These are phyloP conservation scores for Strigamia transsilvanica DNA, from an alignment of 2,888 invertebrate genomes.

Conservation along the genomic window DNA sequence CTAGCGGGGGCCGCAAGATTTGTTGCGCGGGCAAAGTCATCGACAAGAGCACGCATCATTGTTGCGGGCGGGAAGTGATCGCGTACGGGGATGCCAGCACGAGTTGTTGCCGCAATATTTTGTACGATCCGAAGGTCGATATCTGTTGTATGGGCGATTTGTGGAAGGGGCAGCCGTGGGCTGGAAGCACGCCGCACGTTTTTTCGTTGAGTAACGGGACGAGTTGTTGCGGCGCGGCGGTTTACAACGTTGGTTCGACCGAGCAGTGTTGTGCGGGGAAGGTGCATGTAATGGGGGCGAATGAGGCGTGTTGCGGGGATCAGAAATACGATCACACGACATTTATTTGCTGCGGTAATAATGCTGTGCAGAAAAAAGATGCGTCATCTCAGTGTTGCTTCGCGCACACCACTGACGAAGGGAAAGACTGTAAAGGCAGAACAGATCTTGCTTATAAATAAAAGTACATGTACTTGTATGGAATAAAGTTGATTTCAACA, in stretches of 20 bases:
- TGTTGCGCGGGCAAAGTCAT: not conserved
- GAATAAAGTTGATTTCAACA: too few species aligned
- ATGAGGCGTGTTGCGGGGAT: not conserved
- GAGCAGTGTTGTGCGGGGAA: not conserved
- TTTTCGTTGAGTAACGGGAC: not conserved
- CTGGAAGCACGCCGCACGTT: not conserved
- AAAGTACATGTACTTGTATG: too few species aligned
- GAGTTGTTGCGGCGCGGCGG: not conserved
- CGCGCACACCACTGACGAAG: not conserved
- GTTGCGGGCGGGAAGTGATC: not conserved
- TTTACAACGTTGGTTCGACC: not conserved
- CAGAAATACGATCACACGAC: not conserved
- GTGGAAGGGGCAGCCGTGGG: not conserved
- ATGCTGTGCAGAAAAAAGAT: not conserved
- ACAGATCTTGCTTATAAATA: too few species aligned
- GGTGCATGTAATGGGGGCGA: not conserved
- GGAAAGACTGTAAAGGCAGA: not conserved
- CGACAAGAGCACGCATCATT: not conserved
- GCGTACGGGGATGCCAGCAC: not conserved
- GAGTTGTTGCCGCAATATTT: not conserved
- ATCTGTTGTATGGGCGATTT: not conserved
- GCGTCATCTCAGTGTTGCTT: not conserved
- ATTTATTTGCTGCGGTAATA: not conserved
- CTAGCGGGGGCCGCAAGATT: not conserved
- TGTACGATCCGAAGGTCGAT: not conserved